phyloP scores from a whole-genome alignment of 2,888 invertebrate species.

The Microctonus brassicae region DNA sequence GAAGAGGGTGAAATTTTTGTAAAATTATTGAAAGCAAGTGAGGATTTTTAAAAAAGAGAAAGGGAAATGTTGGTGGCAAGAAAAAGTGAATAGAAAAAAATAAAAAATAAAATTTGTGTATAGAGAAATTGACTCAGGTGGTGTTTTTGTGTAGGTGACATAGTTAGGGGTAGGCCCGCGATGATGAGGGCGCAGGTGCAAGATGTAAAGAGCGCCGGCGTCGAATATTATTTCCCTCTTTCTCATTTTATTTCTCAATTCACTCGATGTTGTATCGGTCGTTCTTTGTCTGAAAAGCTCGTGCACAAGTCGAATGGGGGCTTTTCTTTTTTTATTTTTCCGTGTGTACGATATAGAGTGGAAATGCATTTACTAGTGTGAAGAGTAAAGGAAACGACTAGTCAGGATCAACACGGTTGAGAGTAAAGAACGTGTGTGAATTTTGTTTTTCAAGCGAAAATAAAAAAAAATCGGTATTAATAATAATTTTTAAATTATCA shows the following conservation, averaged over 20 bases:
- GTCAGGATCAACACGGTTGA: constrained; percentile 2
- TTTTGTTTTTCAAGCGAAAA: neutral
- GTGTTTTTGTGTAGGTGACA: neutral
- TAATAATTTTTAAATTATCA: too few species aligned
- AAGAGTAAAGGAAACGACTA: neutral
- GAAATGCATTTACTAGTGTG: neutral
- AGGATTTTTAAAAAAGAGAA: too few species aligned
- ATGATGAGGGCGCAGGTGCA: constrained; percentile 22
- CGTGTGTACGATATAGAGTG: neutral
- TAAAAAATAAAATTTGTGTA: neutral
- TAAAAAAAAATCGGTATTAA: too few species aligned
- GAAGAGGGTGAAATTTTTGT: neutral
- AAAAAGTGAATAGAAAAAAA: neutral
- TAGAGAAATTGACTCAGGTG: constrained; percentile 17
- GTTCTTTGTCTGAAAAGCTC: neutral
- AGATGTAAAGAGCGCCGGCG: constrained; percentile 19
- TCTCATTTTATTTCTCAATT: neutral
- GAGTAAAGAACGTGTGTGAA: neutral
- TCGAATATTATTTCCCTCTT: neutral
- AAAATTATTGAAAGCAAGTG: neutral
- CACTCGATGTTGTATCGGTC: neutral
- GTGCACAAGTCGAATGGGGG: neutral
- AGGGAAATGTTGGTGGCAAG: neutral
- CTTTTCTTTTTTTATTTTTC: neutral
- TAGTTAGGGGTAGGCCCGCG: neutral